Conservation (phyloP, 2,888 invertebrate species). For the Crepidodera aurea region DNA sequence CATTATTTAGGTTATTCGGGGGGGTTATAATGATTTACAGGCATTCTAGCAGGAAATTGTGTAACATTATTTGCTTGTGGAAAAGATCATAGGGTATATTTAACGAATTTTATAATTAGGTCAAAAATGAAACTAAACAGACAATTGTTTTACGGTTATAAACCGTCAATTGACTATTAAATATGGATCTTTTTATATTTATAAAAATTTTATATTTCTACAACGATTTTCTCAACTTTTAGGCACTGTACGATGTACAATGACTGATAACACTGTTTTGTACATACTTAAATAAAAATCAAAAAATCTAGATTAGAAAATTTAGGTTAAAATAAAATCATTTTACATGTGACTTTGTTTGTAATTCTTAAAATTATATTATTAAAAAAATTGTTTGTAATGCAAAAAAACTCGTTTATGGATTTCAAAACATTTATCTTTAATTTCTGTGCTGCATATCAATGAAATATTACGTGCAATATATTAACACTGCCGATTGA, state of each 20-base stretch:
- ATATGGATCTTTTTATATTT: too few species aligned
- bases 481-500: conserved; percentile 6
- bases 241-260: conserved; percentile 54
- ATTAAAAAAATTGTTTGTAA: not conserved
- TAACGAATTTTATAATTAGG: too few species aligned
- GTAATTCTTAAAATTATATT: not conserved
- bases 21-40: too few species aligned
- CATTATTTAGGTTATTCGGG: too few species aligned
- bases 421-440: not conserved
- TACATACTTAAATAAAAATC: conserved; percentile 36
- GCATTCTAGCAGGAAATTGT: too few species aligned
- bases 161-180: too few species aligned
- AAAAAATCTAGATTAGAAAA: conserved; percentile 24
- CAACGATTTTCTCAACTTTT: conserved; percentile 38
- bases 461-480: conserved; percentile 1
- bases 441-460: conserved; percentile 9
- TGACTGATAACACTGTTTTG: conserved; percentile 53
- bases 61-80: too few species aligned
- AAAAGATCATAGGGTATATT: too few species aligned
- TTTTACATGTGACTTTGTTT: not conserved
- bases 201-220: too few species aligned
- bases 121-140: too few species aligned
- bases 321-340: conserved; percentile 13
- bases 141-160: too few species aligned
- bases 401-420: too few species aligned